Conservation (phyloP, 2,888 invertebrate genomes). For the Chrysina gloriosa region DNA sequence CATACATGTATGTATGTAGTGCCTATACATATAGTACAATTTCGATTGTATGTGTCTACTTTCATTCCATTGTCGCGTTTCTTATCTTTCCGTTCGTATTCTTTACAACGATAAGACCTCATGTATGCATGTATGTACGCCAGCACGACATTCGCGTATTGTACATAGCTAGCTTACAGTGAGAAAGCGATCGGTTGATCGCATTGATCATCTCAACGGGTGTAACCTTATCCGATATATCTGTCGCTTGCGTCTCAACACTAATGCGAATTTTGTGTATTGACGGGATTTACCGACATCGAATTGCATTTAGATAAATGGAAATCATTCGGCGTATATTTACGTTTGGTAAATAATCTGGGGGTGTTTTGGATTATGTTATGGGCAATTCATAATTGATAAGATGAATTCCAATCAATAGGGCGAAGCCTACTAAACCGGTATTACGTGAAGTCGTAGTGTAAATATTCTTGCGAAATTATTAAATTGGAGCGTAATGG, state of each 20-base stretch:
- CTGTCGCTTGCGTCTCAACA: neutral
- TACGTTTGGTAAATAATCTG: neutral
- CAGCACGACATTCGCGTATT: no score
- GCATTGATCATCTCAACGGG: slow-evolving; percentile 12
- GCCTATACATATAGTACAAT: neutral
- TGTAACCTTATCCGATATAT: slow-evolving; percentile 25
- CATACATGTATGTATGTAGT: no score
- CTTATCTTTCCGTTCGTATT: neutral
- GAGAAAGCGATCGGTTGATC: neutral
- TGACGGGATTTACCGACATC: slow-evolving; percentile 7
- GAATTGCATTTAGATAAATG: slow-evolving; percentile 15
- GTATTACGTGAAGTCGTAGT: no score
- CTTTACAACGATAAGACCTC: neutral
- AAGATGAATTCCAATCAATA: neutral
- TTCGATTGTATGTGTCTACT: neutral
- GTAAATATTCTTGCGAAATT: no score
- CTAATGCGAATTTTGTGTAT: slow-evolving; percentile 35
- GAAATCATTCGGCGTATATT: neutral
- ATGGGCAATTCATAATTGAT: neutral
- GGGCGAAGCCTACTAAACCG: no score
- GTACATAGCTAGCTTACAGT: neutral
- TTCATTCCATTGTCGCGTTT: neutral
- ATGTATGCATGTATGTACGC: neutral
- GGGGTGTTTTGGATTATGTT: no score
- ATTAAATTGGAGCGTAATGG: no score